phyloP scores from a whole-genome alignment of 2,113 vertebrate species.

The Notarius lentiginosus region DNA sequence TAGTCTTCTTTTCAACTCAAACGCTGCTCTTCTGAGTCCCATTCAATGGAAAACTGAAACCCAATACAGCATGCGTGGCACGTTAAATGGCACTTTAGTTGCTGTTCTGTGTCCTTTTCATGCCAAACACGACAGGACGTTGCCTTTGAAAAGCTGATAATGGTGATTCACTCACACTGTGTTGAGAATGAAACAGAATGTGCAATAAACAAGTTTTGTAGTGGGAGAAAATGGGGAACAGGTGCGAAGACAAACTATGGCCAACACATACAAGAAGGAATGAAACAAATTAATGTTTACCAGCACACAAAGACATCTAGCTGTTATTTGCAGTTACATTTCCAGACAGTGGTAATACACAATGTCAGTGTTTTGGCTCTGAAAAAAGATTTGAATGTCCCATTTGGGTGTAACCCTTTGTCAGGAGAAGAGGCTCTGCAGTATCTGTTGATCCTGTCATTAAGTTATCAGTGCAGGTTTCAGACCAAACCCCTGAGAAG shows the following conservation, averaged over 20 bases:
- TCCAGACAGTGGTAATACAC: conserved; percentile 40
- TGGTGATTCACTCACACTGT: conserved; percentile 48
- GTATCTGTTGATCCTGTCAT: background rate
- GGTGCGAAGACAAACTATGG: background rate
- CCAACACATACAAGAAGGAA: background rate
- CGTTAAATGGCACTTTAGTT: conserved; percentile 49
- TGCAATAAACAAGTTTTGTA: conserved; percentile 62
- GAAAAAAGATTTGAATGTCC: background rate
- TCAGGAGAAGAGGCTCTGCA: background rate
- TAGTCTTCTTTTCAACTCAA: conserved; percentile 32
- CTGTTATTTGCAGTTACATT: conserved; percentile 57
- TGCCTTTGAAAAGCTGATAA: conserved; percentile 51
- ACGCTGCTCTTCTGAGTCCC: conserved; percentile 47
- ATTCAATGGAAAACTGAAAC: conserved; percentile 53
- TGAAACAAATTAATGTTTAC: conserved; percentile 51
- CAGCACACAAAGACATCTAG: conserved; percentile 50
- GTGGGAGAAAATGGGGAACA: conserved; percentile 12
- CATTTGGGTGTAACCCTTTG: background rate
- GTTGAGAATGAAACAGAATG: conserved; percentile 60
- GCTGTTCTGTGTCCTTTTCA: conserved; percentile 49
- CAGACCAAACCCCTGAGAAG: conserved; percentile 48
- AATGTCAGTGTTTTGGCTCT: conserved; percentile 41
- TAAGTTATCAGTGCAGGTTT: background rate
- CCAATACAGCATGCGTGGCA: conserved; percentile 46
- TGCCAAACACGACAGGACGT: conserved; percentile 43